phyloP scores from a whole-genome alignment of 30 jellyfish, hydroid and myxozoan genomes.

The Clytia hemisphaerica region DNA sequence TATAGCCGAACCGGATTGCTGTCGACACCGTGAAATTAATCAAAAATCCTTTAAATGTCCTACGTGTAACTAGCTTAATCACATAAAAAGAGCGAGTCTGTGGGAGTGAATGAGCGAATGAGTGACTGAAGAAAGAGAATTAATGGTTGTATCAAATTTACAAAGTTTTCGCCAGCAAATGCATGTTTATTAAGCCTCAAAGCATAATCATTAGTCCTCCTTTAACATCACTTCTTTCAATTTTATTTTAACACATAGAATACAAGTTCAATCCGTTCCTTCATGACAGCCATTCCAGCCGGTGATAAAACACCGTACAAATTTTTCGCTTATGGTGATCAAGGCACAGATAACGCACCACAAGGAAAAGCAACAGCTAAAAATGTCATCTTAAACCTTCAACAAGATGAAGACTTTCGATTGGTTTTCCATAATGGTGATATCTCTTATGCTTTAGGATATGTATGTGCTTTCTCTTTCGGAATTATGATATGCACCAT shows the following conservation, averaged over 20 bases:
- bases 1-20: too few relatives aligned
- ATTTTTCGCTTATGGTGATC: slow-evolving; percentile 70
- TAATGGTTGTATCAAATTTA: too few relatives aligned
- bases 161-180: too few relatives aligned
- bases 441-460: slow-evolving; percentile 81
- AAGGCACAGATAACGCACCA: slow-evolving; percentile 48
- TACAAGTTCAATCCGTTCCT: slow-evolving; percentile 55
- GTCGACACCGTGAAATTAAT: too few relatives aligned
- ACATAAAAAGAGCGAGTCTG: too few relatives aligned
- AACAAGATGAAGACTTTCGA: slow-evolving; percentile 29
- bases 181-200: too few relatives aligned
- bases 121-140: too few relatives aligned
- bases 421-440: slow-evolving; percentile 73
- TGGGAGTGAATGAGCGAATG: too few relatives aligned
- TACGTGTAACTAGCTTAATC: too few relatives aligned
- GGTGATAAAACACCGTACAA: slow-evolving; percentile 63
- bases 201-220: too few relatives aligned
- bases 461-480: slow-evolving; percentile 41
- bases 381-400: slow-evolving; percentile 16
- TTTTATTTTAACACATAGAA: background rate
- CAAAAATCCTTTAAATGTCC: too few relatives aligned
- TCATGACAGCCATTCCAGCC: slow-evolving; percentile 77
- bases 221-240: background rate
- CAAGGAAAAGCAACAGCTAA: slow-evolving; percentile 42
- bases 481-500: too few relatives aligned